Conservation (phyloP, 2,113 vertebrate species). For the Corynorhinus townsendii region DNA sequence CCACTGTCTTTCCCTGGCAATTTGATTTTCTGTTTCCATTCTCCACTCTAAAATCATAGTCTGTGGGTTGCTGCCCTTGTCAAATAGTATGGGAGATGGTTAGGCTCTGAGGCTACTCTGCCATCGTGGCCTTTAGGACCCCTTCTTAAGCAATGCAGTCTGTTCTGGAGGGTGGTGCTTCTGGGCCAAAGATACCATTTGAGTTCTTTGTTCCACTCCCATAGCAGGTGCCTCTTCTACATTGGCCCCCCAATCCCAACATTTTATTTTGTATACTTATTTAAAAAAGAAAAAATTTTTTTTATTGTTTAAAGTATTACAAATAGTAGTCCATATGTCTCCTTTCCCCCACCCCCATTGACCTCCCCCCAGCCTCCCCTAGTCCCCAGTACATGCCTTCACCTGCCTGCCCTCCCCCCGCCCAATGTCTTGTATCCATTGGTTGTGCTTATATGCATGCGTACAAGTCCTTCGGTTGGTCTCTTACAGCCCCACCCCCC, state of each 20-base stretch:
- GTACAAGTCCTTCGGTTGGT: too few relatives aligned
- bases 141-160: not conserved
- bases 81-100: not conserved
- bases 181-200: not conserved
- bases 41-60: not conserved
- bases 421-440: too few relatives aligned
- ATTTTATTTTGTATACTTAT: slow-evolving; percentile 24
- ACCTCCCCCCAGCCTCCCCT: too few relatives aligned
- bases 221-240: not conserved
- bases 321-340: too few relatives aligned
- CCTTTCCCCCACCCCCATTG: too few relatives aligned
- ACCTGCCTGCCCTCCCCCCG: too few relatives aligned
- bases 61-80: not conserved
- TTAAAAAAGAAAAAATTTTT: too few relatives aligned
- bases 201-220: not conserved
- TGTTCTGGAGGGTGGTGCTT: not conserved
- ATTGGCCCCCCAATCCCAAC: accelerated
- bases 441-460: too few relatives aligned
- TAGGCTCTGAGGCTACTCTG: not conserved
- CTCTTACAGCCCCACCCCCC: too few relatives aligned
- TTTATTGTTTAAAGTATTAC: too few relatives aligned
- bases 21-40: slow-evolving; percentile 23
- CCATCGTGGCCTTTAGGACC: not conserved
- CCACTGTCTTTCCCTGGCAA: not conserved
- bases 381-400: too few relatives aligned